Conservation (phyloP, 2,797 vertebrate genomes). For the Alouatta caraya region DNA sequence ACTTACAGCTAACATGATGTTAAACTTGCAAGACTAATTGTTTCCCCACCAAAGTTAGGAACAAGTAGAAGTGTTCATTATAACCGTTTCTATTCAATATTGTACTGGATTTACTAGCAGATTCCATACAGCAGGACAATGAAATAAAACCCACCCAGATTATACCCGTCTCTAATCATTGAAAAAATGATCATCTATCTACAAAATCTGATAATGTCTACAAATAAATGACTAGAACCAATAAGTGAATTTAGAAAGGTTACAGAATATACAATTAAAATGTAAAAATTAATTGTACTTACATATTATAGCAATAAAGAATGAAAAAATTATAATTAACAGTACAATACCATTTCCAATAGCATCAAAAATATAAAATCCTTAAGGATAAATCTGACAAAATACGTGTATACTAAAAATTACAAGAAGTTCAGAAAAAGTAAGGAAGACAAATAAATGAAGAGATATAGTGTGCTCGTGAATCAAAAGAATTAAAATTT, state of each 20-base stretch:
- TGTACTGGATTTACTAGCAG: neutral
- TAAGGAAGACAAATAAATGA: neutral
- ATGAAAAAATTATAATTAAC: neutral
- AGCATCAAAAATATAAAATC: neutral
- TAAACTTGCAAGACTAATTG: neutral
- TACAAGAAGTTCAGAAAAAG: neutral
- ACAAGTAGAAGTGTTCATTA: neutral
- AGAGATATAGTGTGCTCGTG: neutral
- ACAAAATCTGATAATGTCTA: neutral
- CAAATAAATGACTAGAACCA: neutral
- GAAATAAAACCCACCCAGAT: neutral
- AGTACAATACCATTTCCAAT: neutral
- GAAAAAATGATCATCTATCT: neutral
- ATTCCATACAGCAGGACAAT: neutral
- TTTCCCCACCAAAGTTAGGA: neutral
- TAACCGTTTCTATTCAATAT: neutral
- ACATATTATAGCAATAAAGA: neutral
- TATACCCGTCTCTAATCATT: neutral
- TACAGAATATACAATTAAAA: neutral
- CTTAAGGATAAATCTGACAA: neutral
- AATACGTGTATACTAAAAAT: neutral
- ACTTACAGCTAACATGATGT: neutral
- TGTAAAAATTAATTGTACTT: neutral
- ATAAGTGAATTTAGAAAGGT: neutral
- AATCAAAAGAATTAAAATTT: neutral